Percentiles rank a stretch among this genome's conserved stretches.
These are phyloP conservation scores for Solea senegalensis DNA, from an alignment of 2,113 vertebrate genomes.

Conservation along the genomic window DNA sequence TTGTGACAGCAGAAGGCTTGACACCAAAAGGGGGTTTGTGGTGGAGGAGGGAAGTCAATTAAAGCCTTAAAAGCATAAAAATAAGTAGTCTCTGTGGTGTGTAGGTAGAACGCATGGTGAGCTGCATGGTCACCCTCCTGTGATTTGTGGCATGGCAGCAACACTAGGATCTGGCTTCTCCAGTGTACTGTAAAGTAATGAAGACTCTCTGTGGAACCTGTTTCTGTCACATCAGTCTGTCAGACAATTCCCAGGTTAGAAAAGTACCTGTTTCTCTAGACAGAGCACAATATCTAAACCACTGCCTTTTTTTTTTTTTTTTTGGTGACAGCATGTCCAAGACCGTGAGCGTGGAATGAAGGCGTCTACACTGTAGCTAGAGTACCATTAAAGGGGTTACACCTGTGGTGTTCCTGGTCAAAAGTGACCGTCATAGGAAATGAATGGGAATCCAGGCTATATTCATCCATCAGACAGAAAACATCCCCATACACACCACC, in stretches of 20 bases:
- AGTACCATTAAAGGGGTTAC: too few species aligned
- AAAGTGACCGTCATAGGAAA: too few species aligned
- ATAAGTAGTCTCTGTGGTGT: slow-evolving; percentile 60
- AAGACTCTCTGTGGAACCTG: slow-evolving; percentile 40
- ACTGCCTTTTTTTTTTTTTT: slow-evolving; percentile 6
- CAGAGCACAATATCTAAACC: slow-evolving; percentile 14
- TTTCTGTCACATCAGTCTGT: slow-evolving; percentile 42
- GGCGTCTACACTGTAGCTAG: too few species aligned
- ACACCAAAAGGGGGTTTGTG: slow-evolving; percentile 25
- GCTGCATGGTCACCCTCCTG: slow-evolving; percentile 56
- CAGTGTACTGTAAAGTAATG: slow-evolving; percentile 58
- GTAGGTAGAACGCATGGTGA: slow-evolving; percentile 42
- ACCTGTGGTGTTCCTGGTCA: too few species aligned
- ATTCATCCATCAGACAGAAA: too few species aligned
- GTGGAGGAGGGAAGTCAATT: slow-evolving; percentile 63
- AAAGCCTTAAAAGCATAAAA: slow-evolving; percentile 61
- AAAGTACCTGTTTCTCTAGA: slow-evolving; percentile 20
- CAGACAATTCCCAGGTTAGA: slow-evolving; percentile 42
- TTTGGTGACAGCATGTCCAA: slow-evolving; percentile 87
- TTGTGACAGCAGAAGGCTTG: slow-evolving; percentile 48
- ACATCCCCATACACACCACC: too few species aligned
- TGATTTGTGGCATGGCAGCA: slow-evolving; percentile 44
- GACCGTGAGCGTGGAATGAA: slow-evolving; percentile 81
- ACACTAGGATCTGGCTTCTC: slow-evolving; percentile 31
- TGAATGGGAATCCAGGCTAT: too few species aligned